Conservation (phyloP, 2,797 vertebrate genomes). For the Microchirus variegatus region DNA sequence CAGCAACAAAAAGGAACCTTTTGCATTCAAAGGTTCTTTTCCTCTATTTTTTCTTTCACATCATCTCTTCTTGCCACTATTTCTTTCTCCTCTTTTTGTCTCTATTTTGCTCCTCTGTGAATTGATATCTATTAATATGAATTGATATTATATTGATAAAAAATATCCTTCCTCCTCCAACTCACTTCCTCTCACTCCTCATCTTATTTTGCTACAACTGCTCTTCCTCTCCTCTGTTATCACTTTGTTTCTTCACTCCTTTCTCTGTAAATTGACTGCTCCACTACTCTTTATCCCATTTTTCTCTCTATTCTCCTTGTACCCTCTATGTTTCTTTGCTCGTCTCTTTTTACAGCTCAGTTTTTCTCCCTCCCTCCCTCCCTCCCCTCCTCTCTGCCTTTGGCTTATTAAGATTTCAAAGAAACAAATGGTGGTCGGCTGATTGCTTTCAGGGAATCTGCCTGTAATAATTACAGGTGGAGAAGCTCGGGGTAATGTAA, state of each 20-base stretch:
- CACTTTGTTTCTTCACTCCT: neutral
- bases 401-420: constrained; percentile 95
- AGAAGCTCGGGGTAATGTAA: constrained; percentile 87
- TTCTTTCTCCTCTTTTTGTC: neutral
- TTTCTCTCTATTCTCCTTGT: neutral
- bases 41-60: neutral
- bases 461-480: constrained; percentile 98
- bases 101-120: neutral
- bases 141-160: no score
- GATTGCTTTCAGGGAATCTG: constrained; percentile 99
- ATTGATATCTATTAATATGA: no score
- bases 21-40: no score
- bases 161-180: no score
- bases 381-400: constrained; percentile 64
- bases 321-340: neutral
- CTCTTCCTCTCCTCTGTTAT: neutral
- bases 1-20: no score
- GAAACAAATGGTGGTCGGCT: constrained; percentile 91
- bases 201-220: neutral
- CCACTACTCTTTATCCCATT: no score
- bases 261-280: neutral
- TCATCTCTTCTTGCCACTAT: neutral
- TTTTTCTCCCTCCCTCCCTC: neutral
- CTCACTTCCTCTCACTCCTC: neutral
- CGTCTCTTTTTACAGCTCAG: neutral